Evolutionary conservation across 2,888 invertebrate species (phyloP), one percentile per base, ranked within the genome.

Genomic region (Ornithoptera priamus): DNA sequence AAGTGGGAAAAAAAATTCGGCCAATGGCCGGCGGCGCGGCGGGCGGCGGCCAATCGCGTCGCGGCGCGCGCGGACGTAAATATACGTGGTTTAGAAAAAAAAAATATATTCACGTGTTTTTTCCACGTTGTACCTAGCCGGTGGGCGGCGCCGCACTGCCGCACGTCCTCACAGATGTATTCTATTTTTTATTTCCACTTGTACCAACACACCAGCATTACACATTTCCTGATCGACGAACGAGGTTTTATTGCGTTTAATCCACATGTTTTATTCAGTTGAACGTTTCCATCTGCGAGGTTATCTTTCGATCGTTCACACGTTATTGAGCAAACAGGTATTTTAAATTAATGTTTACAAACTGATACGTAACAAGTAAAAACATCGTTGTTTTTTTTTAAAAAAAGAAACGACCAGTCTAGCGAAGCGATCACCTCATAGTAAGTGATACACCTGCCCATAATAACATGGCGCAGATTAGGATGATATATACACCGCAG

Each of bases 21-120:
- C 92, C 92, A 92, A 91, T 91, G 81, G 87, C 77, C 80, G 82
- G 72, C 79, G 75, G 77, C 81, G 80, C 76, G 75, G 74, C 73
- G 72, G 67, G 72, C 75, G 76, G 67, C 85, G 83, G 74, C 92
- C 92, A 91, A 91, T 91, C 81, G 76, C 74, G 76, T 81, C 72
- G 74, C 75, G 70, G 72, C 76, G 77, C 74, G 76, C 81, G 83
- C 83, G 84, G 85, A 88, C 88, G 90, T 92, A 90, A 84, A 84
- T 87, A 86, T 87, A 92, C 92, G 91, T 90, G 85, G 86, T 82
- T 86, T 87, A 88, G 88, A 86, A 87, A 87, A 86, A 81, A 87
- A 91, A 30, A 30, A 30, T 22, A 30, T 30, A 90, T 79, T 89
- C 85, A 91, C 89, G 90, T 91, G 89, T 90, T 90, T 70, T 90